phyloP scores from a whole-genome alignment of 2,113 vertebrate genomes.

The Callorhinus ursinus region DNA sequence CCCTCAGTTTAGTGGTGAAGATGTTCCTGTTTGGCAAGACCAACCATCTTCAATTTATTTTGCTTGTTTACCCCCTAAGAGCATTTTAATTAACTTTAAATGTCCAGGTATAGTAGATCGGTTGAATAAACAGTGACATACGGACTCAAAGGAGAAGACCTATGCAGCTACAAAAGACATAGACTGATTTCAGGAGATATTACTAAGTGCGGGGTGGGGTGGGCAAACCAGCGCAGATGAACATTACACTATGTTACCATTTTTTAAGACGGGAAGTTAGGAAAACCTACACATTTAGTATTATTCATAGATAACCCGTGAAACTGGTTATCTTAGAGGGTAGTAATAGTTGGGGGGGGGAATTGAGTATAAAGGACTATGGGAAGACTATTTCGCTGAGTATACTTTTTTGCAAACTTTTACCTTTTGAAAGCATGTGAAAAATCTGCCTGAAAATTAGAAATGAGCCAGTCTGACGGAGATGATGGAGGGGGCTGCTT shows the following conservation, averaged over 20 bases:
- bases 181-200: not conserved
- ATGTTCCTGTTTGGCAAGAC: not conserved
- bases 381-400: not conserved
- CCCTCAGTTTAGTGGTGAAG: not conserved
- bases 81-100: not conserved
- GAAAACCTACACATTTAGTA: not conserved
- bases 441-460: not conserved
- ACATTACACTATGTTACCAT: not conserved
- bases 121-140: not conserved
- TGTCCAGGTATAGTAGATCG: not conserved
- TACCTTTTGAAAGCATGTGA: not conserved
- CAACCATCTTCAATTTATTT: not conserved
- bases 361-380: not conserved
- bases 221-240: not conserved
- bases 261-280: not conserved
- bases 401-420: not conserved
- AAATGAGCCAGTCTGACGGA: not conserved
- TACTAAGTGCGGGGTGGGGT: not conserved
- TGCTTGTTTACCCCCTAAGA: not conserved
- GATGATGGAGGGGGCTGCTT: not conserved
- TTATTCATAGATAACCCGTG: not conserved
- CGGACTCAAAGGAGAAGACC: not conserved
- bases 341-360: too few relatives aligned
- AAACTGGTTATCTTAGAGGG: not conserved
- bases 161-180: not conserved